Base-by-base conservation (phyloP, 2,113 vertebrate genomes). In the Sula dactylatra region DNA sequence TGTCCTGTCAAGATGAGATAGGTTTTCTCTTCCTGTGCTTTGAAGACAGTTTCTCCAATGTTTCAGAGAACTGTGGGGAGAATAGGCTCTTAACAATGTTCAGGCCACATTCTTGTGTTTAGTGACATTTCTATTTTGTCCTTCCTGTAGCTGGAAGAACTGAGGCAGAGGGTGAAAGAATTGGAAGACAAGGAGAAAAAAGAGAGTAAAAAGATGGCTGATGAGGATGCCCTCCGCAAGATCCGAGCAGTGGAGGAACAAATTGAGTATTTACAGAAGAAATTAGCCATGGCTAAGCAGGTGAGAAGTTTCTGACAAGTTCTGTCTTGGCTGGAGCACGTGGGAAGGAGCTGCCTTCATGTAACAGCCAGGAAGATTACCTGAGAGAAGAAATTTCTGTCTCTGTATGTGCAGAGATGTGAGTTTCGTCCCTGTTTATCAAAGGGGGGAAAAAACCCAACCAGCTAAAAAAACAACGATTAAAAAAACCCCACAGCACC, bases 181-280 rank as follows among this genome's bases (percentile, higher is more conserved):
- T 88, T 99, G 80, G 99, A 99, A 97, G 99, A 99, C 96, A 98
- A 99, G 65, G 99, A 99, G 95, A 99, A 99, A 92, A 99, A 99
- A 81, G 99, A 99, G 82, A 99, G 99, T 89, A 99, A 99, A 95
- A 99, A 99, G 96, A 99, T 99, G 99, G 99, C 99, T 1, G 99
- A 99, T 17, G 99, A 99, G 88, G 99, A 99, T 85, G 99, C 99
- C 1, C 96, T 99, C 27, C 98, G 99, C 90, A 99, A 99, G 97
- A 99, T 99, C 88, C 98, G 99, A 65, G 99, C 99, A 32, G 99
- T 99, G 25, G 99, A 99, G 78, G 99, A 99, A 91, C 99, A 99
- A 96, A 99, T 99, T 6, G 99, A 99, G 86, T 98, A 99, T 91
- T 98, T 99, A 50, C 99, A 99, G 98, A 99, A 99, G 97, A 99